Evolutionary conservation across 1,140 invertebrate species (phyloP).

Genomic region (Scaptodrosophila lebanonensis): DNA sequence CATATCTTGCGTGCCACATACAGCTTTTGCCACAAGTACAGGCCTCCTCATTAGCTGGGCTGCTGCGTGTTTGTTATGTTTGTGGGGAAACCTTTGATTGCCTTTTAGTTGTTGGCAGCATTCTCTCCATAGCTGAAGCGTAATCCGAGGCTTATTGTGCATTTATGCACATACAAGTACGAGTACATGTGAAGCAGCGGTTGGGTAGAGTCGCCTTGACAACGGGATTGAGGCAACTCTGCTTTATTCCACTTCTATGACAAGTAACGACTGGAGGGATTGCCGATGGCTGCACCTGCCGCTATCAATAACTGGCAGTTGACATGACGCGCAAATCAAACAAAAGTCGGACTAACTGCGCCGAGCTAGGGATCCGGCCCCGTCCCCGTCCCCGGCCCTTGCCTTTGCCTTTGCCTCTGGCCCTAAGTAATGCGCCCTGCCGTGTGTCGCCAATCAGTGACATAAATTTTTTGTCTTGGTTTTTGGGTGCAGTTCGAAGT

Average conservation of each 20-base stretch:
- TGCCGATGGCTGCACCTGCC: constrained; percentile 23
- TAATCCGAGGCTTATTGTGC: constrained; percentile 19
- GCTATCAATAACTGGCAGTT: constrained; percentile 58
- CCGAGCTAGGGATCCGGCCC: no score
- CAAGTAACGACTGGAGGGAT: background rate
- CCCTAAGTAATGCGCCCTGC: background rate
- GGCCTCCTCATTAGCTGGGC: no score
- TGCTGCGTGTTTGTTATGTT: background rate
- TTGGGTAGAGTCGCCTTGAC: background rate
- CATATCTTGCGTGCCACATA: constrained; percentile 32
- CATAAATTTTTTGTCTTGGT: constrained; percentile 48
- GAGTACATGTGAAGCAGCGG: no score
- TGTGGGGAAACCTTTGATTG: constrained; percentile 34
- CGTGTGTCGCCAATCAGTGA: constrained; percentile 59
- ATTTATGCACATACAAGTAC: no score
- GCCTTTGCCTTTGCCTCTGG: no score
- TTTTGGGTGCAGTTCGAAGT: no score
- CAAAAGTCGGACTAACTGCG: constrained; percentile 10
- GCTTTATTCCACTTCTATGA: no score
- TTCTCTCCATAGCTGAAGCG: constrained; percentile 10
- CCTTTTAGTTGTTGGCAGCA: constrained; percentile 1
- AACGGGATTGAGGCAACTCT: no score
- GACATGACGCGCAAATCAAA: constrained; percentile 37
- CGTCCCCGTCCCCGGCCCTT: no score
- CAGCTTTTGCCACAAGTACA: background rate